Evolutionary conservation across 2,113 vertebrate genomes (phyloP), one percentile per base, ranked within the genome.

Genomic region (Xenopus laevis): DNA sequence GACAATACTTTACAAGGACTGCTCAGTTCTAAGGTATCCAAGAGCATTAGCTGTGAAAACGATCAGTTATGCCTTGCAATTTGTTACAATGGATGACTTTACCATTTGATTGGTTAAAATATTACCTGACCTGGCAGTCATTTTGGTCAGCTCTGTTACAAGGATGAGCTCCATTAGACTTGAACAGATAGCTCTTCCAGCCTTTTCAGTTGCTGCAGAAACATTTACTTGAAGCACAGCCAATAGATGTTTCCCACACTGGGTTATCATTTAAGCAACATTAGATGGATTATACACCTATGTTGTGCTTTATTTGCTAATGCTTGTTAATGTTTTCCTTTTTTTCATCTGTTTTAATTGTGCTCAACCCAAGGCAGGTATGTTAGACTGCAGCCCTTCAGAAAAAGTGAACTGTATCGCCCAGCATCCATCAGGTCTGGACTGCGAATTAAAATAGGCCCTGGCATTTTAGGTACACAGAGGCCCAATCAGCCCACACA

Each of bases 121-220:
- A 61, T 72, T 55, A 72, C 71, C 64, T 72, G 40, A 53, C 61
- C 40, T 65, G 71, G 40, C 71, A 27, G 23, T 27, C 23, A 27
- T 27, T 27, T 27, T 27, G 23, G 23, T 27, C 23, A 27, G 23
- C 23, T 27, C 23, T 18, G 27, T 72, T 55, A 55, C 33, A 72
- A 63, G 47, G 71, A 72, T 72, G 27, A 72, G 71, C 60, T 72
- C 64, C 71, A 72, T 55, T 72, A 72, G 61, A 72, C 71, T 53
- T 55, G 61, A 72, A 72, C 60, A 53, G 62, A 64, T 65, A 53
- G 30, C 16, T 55, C 15, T 55, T 55, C 53, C 53, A 55, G 17
- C 17, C 15, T 55, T 55, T 16, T 55, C 13, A 13, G 16, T 55
- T 8, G 15, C 17, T 55, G 53, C 53, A 55, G 53, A 55, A 55